phyloP scores from a whole-genome alignment of 2,888 invertebrate species.

The Rotaria macrura region DNA sequence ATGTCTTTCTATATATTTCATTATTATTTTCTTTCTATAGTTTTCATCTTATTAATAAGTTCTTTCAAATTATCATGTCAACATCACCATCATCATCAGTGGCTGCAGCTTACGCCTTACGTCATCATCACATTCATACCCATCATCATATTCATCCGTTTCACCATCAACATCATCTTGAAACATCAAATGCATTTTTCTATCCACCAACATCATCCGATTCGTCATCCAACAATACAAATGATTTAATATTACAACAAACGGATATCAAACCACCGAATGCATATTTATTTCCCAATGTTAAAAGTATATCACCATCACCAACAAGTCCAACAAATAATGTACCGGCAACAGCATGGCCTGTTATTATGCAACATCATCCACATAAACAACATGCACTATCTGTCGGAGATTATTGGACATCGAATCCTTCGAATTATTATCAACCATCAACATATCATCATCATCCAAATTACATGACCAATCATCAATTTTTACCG shows the following conservation, averaged over 20 bases:
- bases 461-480: background rate
- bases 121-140: background rate
- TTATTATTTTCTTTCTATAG: background rate
- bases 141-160: background rate
- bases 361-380: constrained; percentile 10
- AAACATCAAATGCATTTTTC: background rate
- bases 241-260: background rate
- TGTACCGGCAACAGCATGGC: background rate
- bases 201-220: background rate
- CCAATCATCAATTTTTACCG: background rate
- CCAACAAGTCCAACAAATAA: background rate
- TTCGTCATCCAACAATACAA: background rate
- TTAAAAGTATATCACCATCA: background rate
- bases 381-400: background rate
- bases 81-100: background rate
- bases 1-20: no score
- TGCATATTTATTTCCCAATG: background rate
- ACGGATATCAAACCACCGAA: background rate
- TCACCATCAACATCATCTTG: background rate
- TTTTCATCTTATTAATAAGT: no score
- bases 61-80: background rate
- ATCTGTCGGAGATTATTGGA: background rate
- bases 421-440: background rate
- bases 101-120: background rate
- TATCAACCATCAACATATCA: background rate